A percentile compares a stretch with the other conserved stretches of the same genome.
phyloP scores from a whole-genome alignment of 2,797 vertebrate species.

The Orientallactaga sibirica region DNA sequence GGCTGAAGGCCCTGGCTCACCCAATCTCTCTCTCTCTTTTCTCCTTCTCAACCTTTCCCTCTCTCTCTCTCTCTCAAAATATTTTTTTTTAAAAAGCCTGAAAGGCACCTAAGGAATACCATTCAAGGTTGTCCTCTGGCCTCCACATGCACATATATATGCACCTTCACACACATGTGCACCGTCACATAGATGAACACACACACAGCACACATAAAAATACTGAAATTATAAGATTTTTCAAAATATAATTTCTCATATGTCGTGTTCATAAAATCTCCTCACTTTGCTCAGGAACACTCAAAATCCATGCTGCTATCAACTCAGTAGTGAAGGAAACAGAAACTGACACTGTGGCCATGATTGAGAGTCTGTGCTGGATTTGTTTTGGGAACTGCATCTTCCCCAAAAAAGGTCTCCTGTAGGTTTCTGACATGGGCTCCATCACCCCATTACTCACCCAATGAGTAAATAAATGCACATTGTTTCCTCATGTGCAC shows the following conservation, averaged over 20 bases:
- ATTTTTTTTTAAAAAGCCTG: too few relatives aligned
- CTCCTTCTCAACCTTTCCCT: too few relatives aligned
- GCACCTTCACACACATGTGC: too few relatives aligned
- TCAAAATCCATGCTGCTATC: conserved; percentile 27
- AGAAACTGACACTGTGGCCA: not conserved
- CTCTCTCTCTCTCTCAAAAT: too few relatives aligned
- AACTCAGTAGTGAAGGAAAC: conserved; percentile 26
- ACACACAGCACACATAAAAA: not conserved
- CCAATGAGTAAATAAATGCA: not conserved
- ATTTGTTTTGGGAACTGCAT: not conserved
- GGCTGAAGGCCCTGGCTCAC: too few relatives aligned
- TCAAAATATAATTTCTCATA: not conserved
- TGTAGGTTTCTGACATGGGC: not conserved
- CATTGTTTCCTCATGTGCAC: too few relatives aligned
- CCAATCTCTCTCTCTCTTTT: too few relatives aligned
- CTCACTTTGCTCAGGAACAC: conserved; percentile 9
- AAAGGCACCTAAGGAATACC: too few relatives aligned
- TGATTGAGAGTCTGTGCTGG: not conserved
- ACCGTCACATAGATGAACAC: too few relatives aligned
- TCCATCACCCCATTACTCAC: not conserved
- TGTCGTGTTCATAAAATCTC: conserved; percentile 30
- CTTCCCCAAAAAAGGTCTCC: not conserved
- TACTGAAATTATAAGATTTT: not conserved
- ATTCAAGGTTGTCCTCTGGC: too few relatives aligned
- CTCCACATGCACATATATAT: too few relatives aligned